phyloP scores from a whole-genome alignment of 2,113 vertebrate genomes.

The Dasyornis broadbenti region DNA sequence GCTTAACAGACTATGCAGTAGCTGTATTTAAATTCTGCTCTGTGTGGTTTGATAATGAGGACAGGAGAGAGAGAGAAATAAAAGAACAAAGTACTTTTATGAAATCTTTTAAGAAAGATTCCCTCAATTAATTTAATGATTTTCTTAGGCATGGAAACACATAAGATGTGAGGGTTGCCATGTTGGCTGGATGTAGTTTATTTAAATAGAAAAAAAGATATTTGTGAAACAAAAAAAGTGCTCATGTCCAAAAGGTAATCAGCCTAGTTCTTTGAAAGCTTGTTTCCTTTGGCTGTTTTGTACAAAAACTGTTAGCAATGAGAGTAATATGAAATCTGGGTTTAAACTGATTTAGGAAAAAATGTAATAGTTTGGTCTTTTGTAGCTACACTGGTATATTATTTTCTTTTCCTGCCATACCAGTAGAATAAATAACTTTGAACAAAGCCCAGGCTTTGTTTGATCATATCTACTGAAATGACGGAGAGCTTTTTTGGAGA shows the following conservation, averaged over 20 bases:
- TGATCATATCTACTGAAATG: background rate
- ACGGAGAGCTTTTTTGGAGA: background rate
- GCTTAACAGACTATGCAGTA: background rate
- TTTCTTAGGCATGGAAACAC: background rate
- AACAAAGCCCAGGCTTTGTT: background rate
- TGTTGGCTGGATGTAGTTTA: background rate
- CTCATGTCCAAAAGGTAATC: background rate
- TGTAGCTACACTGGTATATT: background rate
- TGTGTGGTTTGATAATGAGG: background rate
- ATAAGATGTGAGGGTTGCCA: background rate
- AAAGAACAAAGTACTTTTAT: background rate
- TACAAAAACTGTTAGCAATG: background rate
- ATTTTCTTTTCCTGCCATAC: background rate
- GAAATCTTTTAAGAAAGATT: background rate
- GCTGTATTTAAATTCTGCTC: background rate
- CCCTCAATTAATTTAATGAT: background rate
- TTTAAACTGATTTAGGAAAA: background rate
- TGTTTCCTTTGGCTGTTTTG: conserved; percentile 7
- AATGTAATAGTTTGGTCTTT: background rate
- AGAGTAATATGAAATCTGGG: background rate
- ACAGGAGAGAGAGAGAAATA: background rate
- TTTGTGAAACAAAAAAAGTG: background rate
- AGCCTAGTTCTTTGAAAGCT: background rate
- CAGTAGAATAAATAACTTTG: background rate
- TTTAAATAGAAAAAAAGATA: background rate